Conservation (phyloP, 2,113 vertebrate species). For the Calyptomena viridis region DNA sequence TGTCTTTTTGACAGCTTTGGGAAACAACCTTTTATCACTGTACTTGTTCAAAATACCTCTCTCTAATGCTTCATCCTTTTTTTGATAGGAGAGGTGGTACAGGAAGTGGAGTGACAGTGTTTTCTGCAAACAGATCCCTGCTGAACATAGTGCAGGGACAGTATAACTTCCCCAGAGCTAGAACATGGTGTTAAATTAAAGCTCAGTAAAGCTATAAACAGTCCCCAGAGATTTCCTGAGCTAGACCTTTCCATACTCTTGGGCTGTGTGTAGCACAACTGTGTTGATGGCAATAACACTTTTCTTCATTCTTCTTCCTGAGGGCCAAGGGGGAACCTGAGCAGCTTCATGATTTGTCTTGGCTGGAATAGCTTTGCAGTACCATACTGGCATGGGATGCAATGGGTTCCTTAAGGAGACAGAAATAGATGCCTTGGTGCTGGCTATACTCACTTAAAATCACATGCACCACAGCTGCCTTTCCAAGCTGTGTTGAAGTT, state of each 20-base stretch:
- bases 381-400: neutral
- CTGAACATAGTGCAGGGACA: neutral
- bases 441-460: neutral
- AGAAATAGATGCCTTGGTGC: neutral
- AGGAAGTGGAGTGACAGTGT: neutral
- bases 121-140: neutral
- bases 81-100: neutral
- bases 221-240: neutral
- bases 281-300: neutral
- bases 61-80: rapidly evolving
- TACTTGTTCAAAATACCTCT: neutral
- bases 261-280: neutral
- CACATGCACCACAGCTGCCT: neutral
- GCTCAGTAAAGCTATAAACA: neutral
- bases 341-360: neutral
- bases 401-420: neutral
- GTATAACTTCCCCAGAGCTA: neutral
- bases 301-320: neutral
- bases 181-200: neutral
- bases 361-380: neutral
- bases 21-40: neutral
- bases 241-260: neutral
- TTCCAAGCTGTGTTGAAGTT: neutral
- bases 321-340: neutral
- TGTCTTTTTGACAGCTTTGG: neutral